A percentile compares a stretch with the other conserved stretches of the same genome.
Evolutionary conservation across 1,140 invertebrate species (phyloP).

Genomic region (Macrobrachium rosenbergii): DNA sequence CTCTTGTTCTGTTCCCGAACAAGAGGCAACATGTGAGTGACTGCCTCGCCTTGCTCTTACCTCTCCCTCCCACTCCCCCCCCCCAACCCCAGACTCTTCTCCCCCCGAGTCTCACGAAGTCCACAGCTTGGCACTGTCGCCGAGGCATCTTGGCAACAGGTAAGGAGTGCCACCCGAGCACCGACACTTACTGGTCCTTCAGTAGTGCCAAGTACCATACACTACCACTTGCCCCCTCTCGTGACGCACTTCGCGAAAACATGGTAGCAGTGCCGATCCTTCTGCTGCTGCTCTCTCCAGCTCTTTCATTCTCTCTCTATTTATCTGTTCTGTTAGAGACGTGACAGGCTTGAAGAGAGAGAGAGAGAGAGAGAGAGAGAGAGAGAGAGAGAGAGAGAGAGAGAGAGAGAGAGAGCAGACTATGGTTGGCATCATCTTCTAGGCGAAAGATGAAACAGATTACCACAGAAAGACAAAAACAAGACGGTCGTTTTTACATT

Average conservation of each 20-base stretch:
- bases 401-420: conserved; percentile 33
- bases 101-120: not conserved
- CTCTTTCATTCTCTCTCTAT: not conserved
- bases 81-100: not conserved
- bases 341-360: not conserved
- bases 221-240: too few relatives aligned
- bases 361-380: conserved; percentile 26
- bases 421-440: too few relatives aligned
- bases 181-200: too few relatives aligned
- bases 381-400: not conserved
- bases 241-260: too few relatives aligned
- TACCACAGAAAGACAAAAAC: not conserved
- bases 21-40: too few relatives aligned
- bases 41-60: not conserved
- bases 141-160: too few relatives aligned
- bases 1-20: not conserved
- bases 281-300: not conserved
- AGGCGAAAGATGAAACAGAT: not conserved
- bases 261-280: not conserved
- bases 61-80: not conserved
- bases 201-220: too few relatives aligned
- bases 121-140: too few relatives aligned
- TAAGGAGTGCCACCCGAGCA: too few relatives aligned
- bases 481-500: too few relatives aligned
- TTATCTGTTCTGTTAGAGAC: not conserved